Base-by-base conservation (phyloP, 37 sponge, comb jelly and placozoan genomes). In the Geodia barretti region DNA sequence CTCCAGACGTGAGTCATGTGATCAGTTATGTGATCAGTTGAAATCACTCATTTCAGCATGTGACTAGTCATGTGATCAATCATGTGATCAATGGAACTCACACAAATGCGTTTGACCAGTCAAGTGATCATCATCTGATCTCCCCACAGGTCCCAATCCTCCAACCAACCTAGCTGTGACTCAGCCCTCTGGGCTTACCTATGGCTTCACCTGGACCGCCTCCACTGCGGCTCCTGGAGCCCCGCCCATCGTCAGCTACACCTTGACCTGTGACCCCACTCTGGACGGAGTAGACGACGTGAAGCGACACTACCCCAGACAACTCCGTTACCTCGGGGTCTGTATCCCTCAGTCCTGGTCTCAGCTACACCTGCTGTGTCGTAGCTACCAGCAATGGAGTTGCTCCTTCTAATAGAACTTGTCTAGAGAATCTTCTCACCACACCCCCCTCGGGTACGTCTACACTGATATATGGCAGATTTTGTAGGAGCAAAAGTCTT, bases 281-380 rank as follows among this genome's bases (percentile, higher is more conserved):
- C 17, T 28, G 54, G 25, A 24, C 3, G 39, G 62, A 70, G 26
- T 54, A 9, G 9, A 0, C 5, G 34, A 38, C 4, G 31, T 59
- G 35, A 2, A 19, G 65, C 24, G 60, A 20, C 21, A 1, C 19
- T 8, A 62, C 21, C 21, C n/a, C 1, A 26, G 64, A 21, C 60
- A 23, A 30, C 20, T 11, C 21, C 26, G 34, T 26, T 2, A 64
- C 41, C n/a, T 9, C 41, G 24, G 26, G 3, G 3, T 39, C 65
- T 62, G 64, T 62, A 62, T 35, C 24, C 54, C 65, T 77, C 3
- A 41, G 8, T 3, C 9, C 33, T 36, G 35, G 42, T 24, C 36
- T 38, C 54, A 60, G 5, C 35, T 80, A 80, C 39, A 70, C 0
- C 39, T 80, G 81, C 72, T 58, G 23, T 3, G 81, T 80, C 26